A percentile compares a stretch with the other conserved stretches of the same genome.
phyloP scores from a whole-genome alignment of 2,113 vertebrate species.

The Ictidomys tridecemlineatus region DNA sequence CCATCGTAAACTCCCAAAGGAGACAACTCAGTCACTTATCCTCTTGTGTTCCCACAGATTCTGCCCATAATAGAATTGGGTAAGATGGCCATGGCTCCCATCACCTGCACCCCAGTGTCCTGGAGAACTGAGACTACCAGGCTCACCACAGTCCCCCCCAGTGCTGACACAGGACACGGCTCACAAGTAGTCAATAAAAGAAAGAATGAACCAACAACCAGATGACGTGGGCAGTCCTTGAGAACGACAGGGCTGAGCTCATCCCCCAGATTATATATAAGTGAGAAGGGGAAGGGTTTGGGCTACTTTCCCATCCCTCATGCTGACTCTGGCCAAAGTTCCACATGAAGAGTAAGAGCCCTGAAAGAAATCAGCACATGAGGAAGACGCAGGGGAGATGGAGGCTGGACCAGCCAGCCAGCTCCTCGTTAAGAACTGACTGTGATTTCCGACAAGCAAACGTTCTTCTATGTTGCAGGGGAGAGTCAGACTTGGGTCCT shows the following conservation, averaged over 20 bases:
- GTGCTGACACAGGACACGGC: neutral
- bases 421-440: neutral
- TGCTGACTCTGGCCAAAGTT: neutral
- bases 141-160: neutral
- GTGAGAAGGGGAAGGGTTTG: neutral
- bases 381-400: neutral
- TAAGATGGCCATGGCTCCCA: neutral
- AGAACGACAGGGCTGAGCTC: neutral
- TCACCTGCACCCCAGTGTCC: neutral
- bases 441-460: neutral
- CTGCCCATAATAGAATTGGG: neutral
- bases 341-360: neutral
- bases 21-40: neutral
- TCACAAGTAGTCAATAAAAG: neutral
- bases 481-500: neutral
- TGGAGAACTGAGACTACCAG: neutral
- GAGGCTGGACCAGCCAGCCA: neutral
- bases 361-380: slow-evolving; percentile 11
- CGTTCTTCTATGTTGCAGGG: neutral
- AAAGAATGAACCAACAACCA: neutral
- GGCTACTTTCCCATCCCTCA: neutral
- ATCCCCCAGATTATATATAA: neutral
- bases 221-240: neutral
- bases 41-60: neutral
- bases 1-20: neutral